Evolutionary conservation across 2,888 invertebrate species (phyloP).

Genomic region (Noctua pronuba): DNA sequence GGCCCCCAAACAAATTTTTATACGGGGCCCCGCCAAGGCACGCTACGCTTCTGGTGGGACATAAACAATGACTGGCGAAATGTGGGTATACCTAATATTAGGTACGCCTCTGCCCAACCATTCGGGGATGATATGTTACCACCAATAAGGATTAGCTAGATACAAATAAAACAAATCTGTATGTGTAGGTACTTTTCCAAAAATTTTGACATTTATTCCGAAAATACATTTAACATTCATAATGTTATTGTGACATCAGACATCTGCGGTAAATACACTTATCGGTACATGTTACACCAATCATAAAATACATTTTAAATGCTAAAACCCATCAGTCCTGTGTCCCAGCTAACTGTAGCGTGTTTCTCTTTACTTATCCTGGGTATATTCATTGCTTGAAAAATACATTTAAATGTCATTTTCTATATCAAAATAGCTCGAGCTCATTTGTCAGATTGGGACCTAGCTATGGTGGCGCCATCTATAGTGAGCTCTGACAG

Average conservation of each 20-base stretch:
- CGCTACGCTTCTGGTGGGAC: too few relatives aligned
- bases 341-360: background rate
- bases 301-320: conserved; percentile 10
- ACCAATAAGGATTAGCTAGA: background rate
- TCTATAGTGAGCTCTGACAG: background rate
- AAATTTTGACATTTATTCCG: conserved; percentile 37
- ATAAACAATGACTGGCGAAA: too few relatives aligned
- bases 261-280: conserved; percentile 14
- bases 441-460: background rate
- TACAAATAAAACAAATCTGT: conserved; percentile 2
- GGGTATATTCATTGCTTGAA: background rate
- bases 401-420: background rate
- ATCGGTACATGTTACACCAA: background rate
- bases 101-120: background rate
- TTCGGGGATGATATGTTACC: background rate
- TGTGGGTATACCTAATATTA: too few relatives aligned
- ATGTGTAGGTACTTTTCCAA: conserved; percentile 3
- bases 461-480: background rate
- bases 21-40: too few relatives aligned
- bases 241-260: conserved; percentile 34
- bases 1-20: too few relatives aligned
- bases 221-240: conserved; percentile 49
- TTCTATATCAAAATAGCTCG: background rate
- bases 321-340: conserved; percentile 32
- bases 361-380: background rate